These are phyloP conservation scores for Eudemis profundana DNA, from an alignment of 2,888 invertebrate species.

Conservation along the genomic window DNA sequence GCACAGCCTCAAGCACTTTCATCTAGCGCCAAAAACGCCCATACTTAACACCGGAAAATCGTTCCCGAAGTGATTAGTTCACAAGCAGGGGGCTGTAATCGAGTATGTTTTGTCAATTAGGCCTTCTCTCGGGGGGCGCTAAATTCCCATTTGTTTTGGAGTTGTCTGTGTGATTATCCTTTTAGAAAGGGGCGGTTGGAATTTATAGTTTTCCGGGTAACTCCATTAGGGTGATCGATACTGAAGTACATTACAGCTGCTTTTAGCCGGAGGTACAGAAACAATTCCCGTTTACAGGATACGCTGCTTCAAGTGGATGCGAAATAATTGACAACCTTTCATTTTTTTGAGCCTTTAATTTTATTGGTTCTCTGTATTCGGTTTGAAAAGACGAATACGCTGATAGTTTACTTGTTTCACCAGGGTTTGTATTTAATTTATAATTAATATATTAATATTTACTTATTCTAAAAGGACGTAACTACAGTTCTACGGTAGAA, in stretches of 20 bases:
- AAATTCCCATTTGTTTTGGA: slow-evolving; percentile 75
- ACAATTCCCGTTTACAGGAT: slow-evolving; percentile 25
- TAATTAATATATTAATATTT: too few species aligned
- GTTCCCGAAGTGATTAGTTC: slow-evolving; percentile 57
- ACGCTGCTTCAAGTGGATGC: slow-evolving; percentile 1
- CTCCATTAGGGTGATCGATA: slow-evolving; percentile 70
- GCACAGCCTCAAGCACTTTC: neutral
- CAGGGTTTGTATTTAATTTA: too few species aligned
- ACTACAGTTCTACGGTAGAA: too few species aligned
- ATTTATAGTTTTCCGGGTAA: slow-evolving; percentile 78
- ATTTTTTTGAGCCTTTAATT: too few species aligned
- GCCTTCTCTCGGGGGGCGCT: slow-evolving; percentile 67
- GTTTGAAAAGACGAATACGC: too few species aligned
- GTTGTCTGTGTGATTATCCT: slow-evolving; percentile 77
- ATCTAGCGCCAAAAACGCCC: slow-evolving; percentile 25
- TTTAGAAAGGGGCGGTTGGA: slow-evolving; percentile 71
- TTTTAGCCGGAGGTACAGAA: slow-evolving; percentile 32
- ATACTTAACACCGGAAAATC: slow-evolving; percentile 57
- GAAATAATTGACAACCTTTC: slow-evolving; percentile 15
- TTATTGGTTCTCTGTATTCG: too few species aligned
- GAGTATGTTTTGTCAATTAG: slow-evolving; percentile 79
- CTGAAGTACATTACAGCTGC: slow-evolving; percentile 41
- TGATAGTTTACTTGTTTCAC: too few species aligned
- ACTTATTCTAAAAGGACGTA: too few species aligned
- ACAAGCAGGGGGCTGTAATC: slow-evolving; percentile 55